Evolutionary conservation across 2,113 vertebrate genomes (phyloP).

Genomic region (pig (Sus scrofa)): DNA sequence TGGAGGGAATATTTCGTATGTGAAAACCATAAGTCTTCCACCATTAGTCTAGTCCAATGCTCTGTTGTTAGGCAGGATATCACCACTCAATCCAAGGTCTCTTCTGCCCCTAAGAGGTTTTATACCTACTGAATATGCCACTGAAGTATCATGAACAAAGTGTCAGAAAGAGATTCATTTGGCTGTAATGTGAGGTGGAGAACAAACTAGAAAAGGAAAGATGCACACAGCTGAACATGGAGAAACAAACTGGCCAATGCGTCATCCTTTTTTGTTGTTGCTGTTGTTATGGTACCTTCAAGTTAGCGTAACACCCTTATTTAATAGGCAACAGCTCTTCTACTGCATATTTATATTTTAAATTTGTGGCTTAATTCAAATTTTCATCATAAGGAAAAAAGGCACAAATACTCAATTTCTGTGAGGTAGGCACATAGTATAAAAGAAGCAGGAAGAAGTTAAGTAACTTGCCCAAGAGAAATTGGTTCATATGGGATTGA

Average conservation of each 20-base stretch:
- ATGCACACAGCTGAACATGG: not conserved
- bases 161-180: slow-evolving; percentile 33
- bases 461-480: slow-evolving; percentile 26
- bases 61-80: not conserved
- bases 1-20: not conserved
- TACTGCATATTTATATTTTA: slow-evolving; percentile 19
- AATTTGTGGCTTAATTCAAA: slow-evolving; percentile 24
- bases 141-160: not conserved
- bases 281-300: slow-evolving; percentile 27
- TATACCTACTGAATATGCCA: not conserved
- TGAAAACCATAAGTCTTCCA: not conserved
- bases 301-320: not conserved
- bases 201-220: slow-evolving; percentile 9
- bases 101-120: not conserved
- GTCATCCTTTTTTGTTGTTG: not conserved
- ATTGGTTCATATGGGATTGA: not conserved
- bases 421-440: not conserved
- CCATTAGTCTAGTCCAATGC: not conserved
- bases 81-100: not conserved
- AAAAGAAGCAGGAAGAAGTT: not conserved
- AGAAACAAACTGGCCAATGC: slow-evolving; percentile 33
- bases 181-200: not conserved
- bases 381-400: slow-evolving; percentile 47
- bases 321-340: slow-evolving; percentile 18
- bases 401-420: slow-evolving; percentile 4